Evolutionary conservation across 1,140 invertebrate species (phyloP), one percentile per base, ranked within the genome.

Genomic region (Pentalonia nigronervosa): DNA sequence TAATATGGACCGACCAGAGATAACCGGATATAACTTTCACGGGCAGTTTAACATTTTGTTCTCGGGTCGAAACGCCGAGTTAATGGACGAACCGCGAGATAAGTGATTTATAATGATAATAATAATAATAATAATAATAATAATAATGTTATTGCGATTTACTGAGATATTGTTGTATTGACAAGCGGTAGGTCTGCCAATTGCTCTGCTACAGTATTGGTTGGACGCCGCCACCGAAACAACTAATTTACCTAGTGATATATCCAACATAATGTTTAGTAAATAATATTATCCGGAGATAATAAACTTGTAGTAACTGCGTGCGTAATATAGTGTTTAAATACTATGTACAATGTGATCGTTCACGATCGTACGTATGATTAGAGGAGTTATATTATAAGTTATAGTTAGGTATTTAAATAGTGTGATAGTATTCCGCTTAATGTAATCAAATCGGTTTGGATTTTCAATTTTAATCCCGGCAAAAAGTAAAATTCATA

Each of bases 41-140:
- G 88, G 88, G 88, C 50, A 56, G 88, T 89, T 89, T 89, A 89
- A 89, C 88, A 89, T 89, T 88, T 89, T 47, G 88, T 89, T 89
- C 88, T 56, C 53, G 50, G 88, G 88, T 41, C 88, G 48, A 30
- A 89, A 89, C 50, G 88, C 30, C 23, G 48, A 56, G 48, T 89
- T 89, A 89, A 89, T 34, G 88, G 50, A 89, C 50, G 50, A 53
- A 56, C 48, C 45, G 50, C 84, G 17, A 47, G 88, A 56, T 89
- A 89, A 89, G 21, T 89, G 88, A 89, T 89, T 56, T 89, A 89
- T 89, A 88, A 30, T 30, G 21, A 76, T 76, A 76, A 34, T 76
- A 76, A 76, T 76, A 67, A 67, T 67, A 67, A 14, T 60, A 60
- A 60, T 21, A 53, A 53, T 30, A 60, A 60, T 60, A 9, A 76